Evolutionary conservation across 2,113 vertebrate genomes (phyloP).

Genomic region (Alethe castanea): DNA sequence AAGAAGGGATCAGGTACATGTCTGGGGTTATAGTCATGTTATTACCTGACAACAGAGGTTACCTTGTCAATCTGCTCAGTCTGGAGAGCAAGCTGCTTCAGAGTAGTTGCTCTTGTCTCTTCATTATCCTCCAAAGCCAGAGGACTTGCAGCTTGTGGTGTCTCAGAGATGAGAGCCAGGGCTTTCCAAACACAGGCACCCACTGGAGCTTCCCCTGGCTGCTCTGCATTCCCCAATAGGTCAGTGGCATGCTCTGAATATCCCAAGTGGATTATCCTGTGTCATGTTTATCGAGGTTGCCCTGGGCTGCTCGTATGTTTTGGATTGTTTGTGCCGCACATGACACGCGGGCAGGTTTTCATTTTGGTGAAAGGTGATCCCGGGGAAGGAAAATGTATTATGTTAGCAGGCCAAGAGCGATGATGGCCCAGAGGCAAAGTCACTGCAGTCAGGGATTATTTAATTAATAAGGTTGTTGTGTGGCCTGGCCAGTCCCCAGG

Average conservation of each 20-base stretch:
- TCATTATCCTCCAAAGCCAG: not conserved
- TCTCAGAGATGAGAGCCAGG: not conserved
- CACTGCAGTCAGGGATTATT: not conserved
- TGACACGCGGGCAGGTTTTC: slow-evolving; percentile 58
- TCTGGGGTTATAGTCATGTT: not conserved
- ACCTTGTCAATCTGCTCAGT: not conserved
- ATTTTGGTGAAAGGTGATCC: slow-evolving; percentile 58
- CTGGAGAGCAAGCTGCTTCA: not conserved
- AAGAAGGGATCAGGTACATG: not conserved
- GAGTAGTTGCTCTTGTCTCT: not conserved
- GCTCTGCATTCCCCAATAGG: slow-evolving; percentile 59
- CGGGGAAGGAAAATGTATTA: slow-evolving; percentile 4
- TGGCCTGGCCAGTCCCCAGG: not conserved
- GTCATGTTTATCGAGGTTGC: slow-evolving; percentile 69
- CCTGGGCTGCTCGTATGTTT: slow-evolving; percentile 67
- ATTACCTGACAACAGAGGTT: not conserved
- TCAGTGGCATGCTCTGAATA: slow-evolving; percentile 59
- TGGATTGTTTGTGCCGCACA: slow-evolving; percentile 56
- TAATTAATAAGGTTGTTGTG: not conserved
- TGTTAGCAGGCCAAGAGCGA: not conserved
- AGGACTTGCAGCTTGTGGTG: not conserved
- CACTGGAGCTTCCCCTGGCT: slow-evolving; percentile 39
- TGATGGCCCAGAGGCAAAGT: not conserved
- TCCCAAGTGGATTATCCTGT: slow-evolving; percentile 58
- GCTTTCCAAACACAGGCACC: not conserved